Conservation (phyloP, 2,113 vertebrate genomes). For the Cyanoramphus novaezelandiae region DNA sequence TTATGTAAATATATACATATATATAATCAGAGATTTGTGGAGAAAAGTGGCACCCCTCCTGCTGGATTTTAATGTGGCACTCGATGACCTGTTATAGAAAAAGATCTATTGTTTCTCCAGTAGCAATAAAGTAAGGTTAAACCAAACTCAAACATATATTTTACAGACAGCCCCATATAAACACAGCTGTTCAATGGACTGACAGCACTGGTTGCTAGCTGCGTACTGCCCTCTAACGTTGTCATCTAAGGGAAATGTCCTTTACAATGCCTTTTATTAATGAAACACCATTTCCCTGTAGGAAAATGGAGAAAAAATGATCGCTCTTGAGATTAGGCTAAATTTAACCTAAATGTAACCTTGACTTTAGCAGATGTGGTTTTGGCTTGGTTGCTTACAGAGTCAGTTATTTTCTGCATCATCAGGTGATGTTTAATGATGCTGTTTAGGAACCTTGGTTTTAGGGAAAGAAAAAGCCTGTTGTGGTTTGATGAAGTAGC, state of each 20-base stretch:
- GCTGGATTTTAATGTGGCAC: constrained; percentile 7
- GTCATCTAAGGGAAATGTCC: not conserved
- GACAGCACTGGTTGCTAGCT: not conserved
- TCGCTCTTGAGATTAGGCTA: not conserved
- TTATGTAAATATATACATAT: not conserved
- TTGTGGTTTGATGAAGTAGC: not conserved
- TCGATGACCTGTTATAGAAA: not conserved
- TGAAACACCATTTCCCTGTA: not conserved
- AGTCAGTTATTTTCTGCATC: not conserved
- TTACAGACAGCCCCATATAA: constrained; percentile 45
- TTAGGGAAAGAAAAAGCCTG: not conserved
- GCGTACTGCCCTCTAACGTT: constrained; percentile 57
- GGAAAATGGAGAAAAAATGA: not conserved
- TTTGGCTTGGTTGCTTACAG: not conserved
- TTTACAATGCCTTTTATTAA: not conserved
- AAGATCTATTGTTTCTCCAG: constrained; percentile 53
- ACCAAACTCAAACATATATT: constrained; percentile 60
- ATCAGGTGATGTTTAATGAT: not conserved
- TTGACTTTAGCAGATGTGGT: not conserved
- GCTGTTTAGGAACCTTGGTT: not conserved
- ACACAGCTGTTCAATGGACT: constrained; percentile 46
- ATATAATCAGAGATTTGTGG: not conserved
- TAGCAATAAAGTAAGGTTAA: constrained; percentile 57
- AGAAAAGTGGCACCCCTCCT: not conserved
- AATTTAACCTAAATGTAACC: not conserved